These are phyloP conservation scores for Drosophila dunni DNA, from an alignment of 1,140 invertebrate genomes.

Conservation along the genomic window DNA sequence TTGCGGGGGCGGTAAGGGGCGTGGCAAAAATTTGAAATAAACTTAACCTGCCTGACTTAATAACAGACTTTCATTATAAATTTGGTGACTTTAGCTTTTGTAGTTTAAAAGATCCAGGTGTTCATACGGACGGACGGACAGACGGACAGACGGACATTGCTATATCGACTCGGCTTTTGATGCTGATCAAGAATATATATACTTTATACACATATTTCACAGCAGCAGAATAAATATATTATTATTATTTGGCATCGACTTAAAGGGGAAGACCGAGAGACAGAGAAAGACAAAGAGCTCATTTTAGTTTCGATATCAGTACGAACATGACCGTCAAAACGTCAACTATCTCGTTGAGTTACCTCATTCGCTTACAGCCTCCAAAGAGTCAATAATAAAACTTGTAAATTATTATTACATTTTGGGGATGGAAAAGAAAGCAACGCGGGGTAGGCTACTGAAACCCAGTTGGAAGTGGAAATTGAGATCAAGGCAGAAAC, in stretches of 20 bases:
- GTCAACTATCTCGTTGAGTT: constrained; percentile 32
- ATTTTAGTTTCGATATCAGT: constrained; percentile 65
- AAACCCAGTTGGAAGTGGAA: background rate
- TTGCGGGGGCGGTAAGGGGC: too few species aligned
- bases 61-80: too few species aligned
- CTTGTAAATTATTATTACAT: constrained; percentile 72
- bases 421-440: constrained; percentile 60
- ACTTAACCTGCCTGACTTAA: too few species aligned
- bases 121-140: too few species aligned
- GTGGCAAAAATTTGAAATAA: too few species aligned
- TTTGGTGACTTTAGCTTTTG: too few species aligned
- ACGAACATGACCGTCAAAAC: constrained; percentile 61
- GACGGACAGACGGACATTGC: too few species aligned
- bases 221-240: constrained; percentile 63
- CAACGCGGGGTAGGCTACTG: constrained; percentile 34
- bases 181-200: too few species aligned
- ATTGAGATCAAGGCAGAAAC: constrained; percentile 22
- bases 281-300: constrained; percentile 5
- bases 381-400: constrained; percentile 50
- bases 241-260: constrained; percentile 70
- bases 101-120: too few species aligned
- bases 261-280: background rate
- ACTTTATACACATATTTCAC: constrained; percentile 15
- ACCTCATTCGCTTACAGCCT: constrained; percentile 51
- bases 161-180: too few species aligned